A percentile compares a stretch with the other conserved stretches of the same genome.
Conservation (phyloP, 1,140 invertebrate genomes). For the Ladona fulva region DNA sequence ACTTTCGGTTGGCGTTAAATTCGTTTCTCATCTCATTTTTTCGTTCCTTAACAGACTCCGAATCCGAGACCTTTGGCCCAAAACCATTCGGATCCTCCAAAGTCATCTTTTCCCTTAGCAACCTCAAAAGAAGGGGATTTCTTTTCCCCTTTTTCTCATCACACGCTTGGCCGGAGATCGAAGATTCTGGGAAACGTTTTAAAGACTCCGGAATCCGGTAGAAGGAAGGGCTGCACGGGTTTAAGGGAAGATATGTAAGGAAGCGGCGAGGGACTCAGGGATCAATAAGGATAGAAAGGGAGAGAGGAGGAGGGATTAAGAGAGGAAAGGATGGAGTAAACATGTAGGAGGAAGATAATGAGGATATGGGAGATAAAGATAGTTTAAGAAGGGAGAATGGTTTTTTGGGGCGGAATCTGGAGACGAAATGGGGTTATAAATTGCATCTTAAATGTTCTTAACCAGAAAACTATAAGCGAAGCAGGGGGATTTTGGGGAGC, state of each 20-base stretch:
- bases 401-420: not conserved
- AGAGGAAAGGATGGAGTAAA: not conserved
- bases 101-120: not conserved
- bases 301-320: not conserved
- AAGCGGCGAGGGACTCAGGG: not conserved
- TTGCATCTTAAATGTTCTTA: no score
- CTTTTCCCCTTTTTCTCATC: not conserved
- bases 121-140: not conserved
- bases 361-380: not conserved
- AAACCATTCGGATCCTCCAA: no score
- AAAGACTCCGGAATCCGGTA: not conserved
- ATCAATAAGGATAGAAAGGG: not conserved
- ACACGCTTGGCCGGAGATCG: conserved; percentile 5
- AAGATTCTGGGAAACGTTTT: conserved; percentile 6
- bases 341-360: not conserved
- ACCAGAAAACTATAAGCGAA: no score
- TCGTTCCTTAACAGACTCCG: no score
- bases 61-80: no score
- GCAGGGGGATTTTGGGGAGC: no score
- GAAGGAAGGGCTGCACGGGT: not conserved
- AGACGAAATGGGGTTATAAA: no score
- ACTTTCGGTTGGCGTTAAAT: no score
- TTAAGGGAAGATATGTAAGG: conserved; percentile 9
- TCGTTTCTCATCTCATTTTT: no score
- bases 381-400: not conserved